phyloP scores from a whole-genome alignment of 2,888 invertebrate species.

The Ptychoptera albimana region DNA sequence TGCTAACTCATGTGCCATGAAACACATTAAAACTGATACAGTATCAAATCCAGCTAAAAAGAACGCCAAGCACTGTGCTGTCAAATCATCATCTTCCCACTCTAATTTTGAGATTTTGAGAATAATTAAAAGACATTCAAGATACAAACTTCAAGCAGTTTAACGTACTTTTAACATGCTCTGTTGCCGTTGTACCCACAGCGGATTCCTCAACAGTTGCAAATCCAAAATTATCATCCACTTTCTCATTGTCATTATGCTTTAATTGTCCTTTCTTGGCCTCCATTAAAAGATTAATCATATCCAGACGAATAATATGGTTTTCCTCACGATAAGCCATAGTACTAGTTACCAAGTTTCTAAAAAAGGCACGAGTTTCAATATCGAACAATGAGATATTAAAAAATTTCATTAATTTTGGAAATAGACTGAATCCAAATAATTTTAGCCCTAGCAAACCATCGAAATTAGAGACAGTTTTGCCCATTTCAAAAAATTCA shows the following conservation, averaged over 20 bases:
- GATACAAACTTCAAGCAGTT: too few relatives aligned
- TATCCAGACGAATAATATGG: constrained; percentile 10
- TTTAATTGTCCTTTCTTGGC: constrained; percentile 13
- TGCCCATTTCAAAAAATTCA: constrained; percentile 37
- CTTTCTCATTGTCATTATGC: neutral
- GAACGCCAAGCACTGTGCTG: constrained; percentile 39
- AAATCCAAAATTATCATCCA: constrained; percentile 14
- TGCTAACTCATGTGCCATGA: constrained; percentile 39
- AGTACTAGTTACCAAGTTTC: neutral
- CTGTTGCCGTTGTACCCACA: constrained; percentile 7
- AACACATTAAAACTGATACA: constrained; percentile 28
- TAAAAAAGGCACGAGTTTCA: neutral
- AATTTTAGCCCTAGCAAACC: constrained; percentile 3
- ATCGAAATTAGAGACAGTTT: constrained; percentile 28
- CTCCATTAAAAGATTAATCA: constrained; percentile 34
- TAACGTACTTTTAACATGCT: neutral
- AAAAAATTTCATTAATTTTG: neutral
- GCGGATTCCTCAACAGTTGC: constrained; percentile 16
- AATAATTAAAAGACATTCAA: too few relatives aligned
- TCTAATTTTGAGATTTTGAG: too few relatives aligned
- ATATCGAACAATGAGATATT: neutral
- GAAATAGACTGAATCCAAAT: neutral
- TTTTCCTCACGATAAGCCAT: neutral
- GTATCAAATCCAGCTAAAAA: constrained; percentile 42
- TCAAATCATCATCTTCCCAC: constrained; percentile 35